phyloP scores from a whole-genome alignment of 2,797 vertebrate species.

The Psittacula echo region DNA sequence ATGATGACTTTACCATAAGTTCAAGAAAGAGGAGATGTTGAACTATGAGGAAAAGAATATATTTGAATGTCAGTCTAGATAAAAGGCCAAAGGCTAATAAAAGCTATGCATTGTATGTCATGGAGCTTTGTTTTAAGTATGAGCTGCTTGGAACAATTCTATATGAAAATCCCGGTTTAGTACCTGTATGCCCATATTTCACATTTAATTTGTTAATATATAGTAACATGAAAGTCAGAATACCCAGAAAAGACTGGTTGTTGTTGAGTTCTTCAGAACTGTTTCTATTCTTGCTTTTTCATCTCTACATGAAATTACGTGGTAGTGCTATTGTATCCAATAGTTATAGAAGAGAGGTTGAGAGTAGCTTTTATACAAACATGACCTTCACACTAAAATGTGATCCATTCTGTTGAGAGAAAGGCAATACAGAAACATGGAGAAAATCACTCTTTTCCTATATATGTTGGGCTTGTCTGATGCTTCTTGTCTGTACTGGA shows the following conservation, averaged over 20 bases:
- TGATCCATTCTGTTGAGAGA: background rate
- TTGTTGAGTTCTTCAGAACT: background rate
- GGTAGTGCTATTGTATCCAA: background rate
- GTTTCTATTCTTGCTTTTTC: background rate
- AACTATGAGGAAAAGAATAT: background rate
- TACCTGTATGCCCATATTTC: background rate
- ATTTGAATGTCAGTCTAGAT: background rate
- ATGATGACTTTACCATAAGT: background rate
- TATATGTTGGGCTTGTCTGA: background rate
- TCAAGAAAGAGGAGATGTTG: background rate
- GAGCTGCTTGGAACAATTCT: background rate
- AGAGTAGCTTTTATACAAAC: background rate
- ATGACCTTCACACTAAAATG: background rate
- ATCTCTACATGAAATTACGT: background rate
- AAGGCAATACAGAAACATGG: background rate
- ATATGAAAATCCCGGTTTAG: background rate
- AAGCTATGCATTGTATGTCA: background rate
- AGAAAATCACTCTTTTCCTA: background rate
- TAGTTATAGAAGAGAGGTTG: background rate
- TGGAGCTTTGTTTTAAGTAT: background rate
- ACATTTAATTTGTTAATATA: background rate
- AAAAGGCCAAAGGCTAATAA: conserved; percentile 35
- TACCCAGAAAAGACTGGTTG: background rate
- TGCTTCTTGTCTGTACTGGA: background rate
- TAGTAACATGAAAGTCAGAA: background rate